Percentiles rank a stretch among this genome's conserved stretches.
phyloP scores from a whole-genome alignment of 2,797 vertebrate species.

The Intellagama lesueurii region DNA sequence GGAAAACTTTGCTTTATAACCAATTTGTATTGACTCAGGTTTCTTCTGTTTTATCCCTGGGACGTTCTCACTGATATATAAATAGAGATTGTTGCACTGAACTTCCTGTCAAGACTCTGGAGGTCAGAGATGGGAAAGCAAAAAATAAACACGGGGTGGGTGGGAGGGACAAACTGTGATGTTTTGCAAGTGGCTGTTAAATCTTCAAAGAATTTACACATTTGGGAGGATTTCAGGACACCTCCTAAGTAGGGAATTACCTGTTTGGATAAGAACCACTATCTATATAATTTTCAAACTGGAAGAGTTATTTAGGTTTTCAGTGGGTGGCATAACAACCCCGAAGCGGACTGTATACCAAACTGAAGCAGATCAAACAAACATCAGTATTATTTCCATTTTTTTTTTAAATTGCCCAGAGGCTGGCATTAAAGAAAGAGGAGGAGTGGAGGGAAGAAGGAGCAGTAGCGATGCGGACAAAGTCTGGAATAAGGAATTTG shows the following conservation, averaged over 20 bases:
- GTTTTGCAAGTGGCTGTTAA: neutral
- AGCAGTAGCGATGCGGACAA: neutral
- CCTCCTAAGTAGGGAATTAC: neutral
- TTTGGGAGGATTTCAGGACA: neutral
- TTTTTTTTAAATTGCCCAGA: too few species aligned
- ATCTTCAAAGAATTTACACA: conserved; percentile 22
- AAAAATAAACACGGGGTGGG: conserved; percentile 27
- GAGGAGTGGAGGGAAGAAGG: too few species aligned
- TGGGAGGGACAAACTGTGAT: neutral
- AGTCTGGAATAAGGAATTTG: neutral
- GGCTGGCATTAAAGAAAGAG: neutral
- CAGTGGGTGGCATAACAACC: too few species aligned
- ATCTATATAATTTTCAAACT: neutral
- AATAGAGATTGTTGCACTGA: conserved; percentile 44
- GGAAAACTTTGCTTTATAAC: conserved; percentile 32
- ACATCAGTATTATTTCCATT: neutral
- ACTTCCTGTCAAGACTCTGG: conserved; percentile 33
- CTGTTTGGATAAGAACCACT: neutral
- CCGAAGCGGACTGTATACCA: neutral
- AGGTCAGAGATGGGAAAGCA: conserved; percentile 57
- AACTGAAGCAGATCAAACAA: neutral
- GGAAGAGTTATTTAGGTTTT: neutral
- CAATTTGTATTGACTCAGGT: conserved; percentile 59
- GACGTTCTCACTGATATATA: conserved; percentile 62
- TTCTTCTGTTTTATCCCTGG: conserved; percentile 63